A percentile compares a stretch with the other conserved stretches of the same genome.
These are phyloP conservation scores for Coregonus suidteri DNA, from an alignment of 2,797 vertebrate genomes.

Conservation along the genomic window DNA sequence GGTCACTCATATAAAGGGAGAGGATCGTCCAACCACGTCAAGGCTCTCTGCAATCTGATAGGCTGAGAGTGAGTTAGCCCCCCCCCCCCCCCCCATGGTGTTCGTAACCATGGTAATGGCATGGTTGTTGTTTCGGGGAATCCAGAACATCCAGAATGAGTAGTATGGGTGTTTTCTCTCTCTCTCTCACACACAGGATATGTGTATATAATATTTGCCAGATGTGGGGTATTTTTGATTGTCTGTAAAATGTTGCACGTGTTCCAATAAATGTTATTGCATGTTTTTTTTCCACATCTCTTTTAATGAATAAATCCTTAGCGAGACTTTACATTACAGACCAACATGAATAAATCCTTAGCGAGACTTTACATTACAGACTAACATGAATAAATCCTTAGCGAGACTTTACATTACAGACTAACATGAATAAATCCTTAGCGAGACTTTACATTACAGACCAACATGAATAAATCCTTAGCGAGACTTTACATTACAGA, in stretches of 20 bases:
- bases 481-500: too few species aligned
- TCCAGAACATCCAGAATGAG: background rate
- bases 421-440: too few species aligned
- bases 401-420: too few species aligned
- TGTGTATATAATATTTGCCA: background rate
- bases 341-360: background rate
- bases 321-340: background rate
- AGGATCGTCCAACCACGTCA: background rate
- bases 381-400: too few species aligned
- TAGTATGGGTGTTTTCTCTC: background rate
- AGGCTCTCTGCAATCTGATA: background rate
- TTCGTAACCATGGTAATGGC: background rate
- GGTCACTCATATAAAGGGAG: background rate
- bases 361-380: too few species aligned
- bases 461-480: too few species aligned
- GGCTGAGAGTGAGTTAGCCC: too few species aligned
- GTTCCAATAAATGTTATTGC: conserved; percentile 55
- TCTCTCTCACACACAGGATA: background rate
- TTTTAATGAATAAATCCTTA: background rate
- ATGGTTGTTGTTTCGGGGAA: background rate
- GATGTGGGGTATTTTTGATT: conserved; percentile 9
- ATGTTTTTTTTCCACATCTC: conserved; percentile 16
- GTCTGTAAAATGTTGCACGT: conserved; percentile 64
- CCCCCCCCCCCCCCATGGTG: background rate
- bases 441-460: too few species aligned